These are phyloP conservation scores for Tenthredo distinguenda DNA, from an alignment of 2,888 invertebrate species.

Conservation along the genomic window DNA sequence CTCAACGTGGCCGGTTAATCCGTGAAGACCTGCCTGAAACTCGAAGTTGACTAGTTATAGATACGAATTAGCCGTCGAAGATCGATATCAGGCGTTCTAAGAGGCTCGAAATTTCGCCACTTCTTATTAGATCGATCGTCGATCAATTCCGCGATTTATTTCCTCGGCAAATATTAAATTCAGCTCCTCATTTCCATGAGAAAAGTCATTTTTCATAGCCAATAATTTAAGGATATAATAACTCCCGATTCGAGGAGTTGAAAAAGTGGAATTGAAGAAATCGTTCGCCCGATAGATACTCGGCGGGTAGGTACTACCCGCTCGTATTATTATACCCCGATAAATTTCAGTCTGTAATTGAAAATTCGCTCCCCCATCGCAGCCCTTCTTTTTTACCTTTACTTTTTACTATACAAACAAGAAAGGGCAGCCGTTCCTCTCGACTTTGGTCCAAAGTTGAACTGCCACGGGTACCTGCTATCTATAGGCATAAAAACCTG, in stretches of 20 bases:
- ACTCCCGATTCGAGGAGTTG: background rate
- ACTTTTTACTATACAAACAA: background rate
- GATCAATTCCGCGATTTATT: background rate
- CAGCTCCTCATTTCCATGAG: background rate
- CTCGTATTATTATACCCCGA: background rate
- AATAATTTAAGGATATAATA: constrained; percentile 3
- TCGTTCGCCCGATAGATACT: background rate
- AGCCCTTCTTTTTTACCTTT: background rate
- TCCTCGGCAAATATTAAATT: background rate
- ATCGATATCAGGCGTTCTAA: background rate
- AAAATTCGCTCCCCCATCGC: background rate
- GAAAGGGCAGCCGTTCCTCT: background rate
- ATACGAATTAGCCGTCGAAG: background rate
- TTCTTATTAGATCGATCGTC: background rate
- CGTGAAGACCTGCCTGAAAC: constrained; percentile 88
- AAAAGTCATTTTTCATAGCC: background rate
- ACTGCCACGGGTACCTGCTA: background rate
- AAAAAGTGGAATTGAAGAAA: constrained; percentile 3
- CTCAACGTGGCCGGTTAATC: constrained; percentile 92
- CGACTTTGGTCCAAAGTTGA: background rate
- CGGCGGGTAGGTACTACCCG: background rate
- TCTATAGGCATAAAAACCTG: background rate
- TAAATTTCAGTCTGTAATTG: constrained; percentile 3
- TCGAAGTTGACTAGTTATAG: constrained; percentile 20
- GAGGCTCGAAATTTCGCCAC: background rate